Percentiles rank a stretch among this genome's conserved stretches.
Conservation (phyloP, 1,140 invertebrate genomes). For the Marisa cornuarietis region DNA sequence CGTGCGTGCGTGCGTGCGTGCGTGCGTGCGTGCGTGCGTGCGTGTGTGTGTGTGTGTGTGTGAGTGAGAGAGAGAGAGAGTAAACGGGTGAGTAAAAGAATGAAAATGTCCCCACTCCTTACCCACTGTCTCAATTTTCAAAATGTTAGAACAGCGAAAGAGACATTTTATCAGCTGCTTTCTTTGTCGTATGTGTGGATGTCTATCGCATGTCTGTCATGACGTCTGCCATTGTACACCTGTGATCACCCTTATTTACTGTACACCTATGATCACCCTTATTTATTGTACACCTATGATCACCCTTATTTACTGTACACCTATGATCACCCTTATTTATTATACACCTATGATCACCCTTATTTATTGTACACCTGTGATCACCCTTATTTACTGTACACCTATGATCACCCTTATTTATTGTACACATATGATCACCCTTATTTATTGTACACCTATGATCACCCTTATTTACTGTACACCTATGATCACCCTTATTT, state of each 20-base stretch:
- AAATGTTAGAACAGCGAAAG: neutral
- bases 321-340: no score
- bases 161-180: neutral
- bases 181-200: neutral
- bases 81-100: neutral
- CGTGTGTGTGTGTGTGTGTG: slow-evolving; percentile 9
- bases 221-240: neutral
- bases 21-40: slow-evolving; percentile 6
- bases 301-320: neutral
- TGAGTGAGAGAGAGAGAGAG: neutral
- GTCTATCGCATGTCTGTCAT: neutral
- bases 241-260: neutral
- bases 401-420: neutral
- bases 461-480: neutral
- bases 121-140: neutral
- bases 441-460: neutral
- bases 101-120: neutral
- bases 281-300: neutral
- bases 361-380: neutral
- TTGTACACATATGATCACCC: neutral
- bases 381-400: no score
- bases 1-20: slow-evolving; percentile 5
- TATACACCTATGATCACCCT: neutral
- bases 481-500: no score
- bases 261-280: neutral